These are phyloP conservation scores for Capromys pilorides DNA, from an alignment of 2,797 vertebrate genomes.

Conservation along the genomic window DNA sequence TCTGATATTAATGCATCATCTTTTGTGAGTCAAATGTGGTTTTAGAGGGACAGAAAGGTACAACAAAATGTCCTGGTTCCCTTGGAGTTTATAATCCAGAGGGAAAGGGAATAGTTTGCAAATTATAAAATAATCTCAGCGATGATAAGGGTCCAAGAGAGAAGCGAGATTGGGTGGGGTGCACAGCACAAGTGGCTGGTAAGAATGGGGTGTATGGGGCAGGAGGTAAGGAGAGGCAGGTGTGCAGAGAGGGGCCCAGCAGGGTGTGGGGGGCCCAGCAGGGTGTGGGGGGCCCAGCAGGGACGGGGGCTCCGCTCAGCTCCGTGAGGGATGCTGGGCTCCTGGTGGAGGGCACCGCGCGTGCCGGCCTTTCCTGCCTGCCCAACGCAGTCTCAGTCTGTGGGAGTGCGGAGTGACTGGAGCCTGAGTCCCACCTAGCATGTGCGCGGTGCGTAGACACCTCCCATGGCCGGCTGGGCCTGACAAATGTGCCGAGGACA, in stretches of 20 bases:
- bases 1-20: neutral
- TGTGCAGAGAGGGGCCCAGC: no score
- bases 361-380: neutral
- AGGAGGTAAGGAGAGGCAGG: neutral
- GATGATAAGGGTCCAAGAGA: neutral
- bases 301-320: neutral
- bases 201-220: neutral
- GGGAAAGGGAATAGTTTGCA: neutral
- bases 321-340: neutral
- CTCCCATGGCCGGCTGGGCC: neutral
- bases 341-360: neutral
- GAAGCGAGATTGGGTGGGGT: neutral
- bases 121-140: constrained; percentile 3
- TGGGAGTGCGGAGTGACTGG: neutral
- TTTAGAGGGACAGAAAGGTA: neutral
- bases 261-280: no score
- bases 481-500: neutral
- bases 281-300: fast-evolving
- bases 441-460: no score
- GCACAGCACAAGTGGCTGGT: neutral
- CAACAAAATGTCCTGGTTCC: neutral
- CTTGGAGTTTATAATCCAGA: neutral
- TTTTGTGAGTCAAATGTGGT: neutral
- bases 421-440: neutral
- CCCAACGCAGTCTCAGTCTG: neutral